phyloP scores from a whole-genome alignment of 2,113 vertebrate species.

The Dasypus novemcinctus region DNA sequence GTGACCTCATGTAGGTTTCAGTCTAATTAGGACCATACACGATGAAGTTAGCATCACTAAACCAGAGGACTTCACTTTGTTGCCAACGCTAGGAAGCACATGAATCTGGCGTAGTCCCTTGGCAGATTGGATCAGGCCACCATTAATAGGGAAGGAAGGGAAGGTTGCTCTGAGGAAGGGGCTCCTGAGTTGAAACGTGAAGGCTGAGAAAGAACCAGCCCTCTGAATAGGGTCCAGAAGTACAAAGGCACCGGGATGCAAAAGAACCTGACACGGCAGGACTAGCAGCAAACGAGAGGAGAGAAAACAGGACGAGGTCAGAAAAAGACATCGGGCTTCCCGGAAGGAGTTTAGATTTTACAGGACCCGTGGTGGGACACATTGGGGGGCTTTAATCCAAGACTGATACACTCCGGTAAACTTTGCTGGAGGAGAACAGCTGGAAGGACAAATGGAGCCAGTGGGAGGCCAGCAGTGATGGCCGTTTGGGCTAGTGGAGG shows the following conservation, averaged over 20 bases:
- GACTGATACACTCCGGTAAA: rapidly evolving
- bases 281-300: rapidly evolving
- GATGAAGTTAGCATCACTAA: background rate
- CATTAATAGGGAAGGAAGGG: background rate
- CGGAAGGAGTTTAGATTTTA: too few relatives aligned
- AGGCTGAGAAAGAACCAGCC: background rate
- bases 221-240: background rate
- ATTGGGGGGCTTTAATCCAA: background rate
- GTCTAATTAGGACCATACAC: background rate
- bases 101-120: rapidly evolving
- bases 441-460: background rate
- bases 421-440: background rate
- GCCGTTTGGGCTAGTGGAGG: background rate
- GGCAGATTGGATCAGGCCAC: background rate
- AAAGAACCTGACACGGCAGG: rapidly evolving
- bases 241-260: background rate
- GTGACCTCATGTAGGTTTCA: background rate
- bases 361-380: too few relatives aligned
- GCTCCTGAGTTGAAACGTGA: background rate
- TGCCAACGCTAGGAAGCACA: background rate
- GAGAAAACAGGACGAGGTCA: rapidly evolving
- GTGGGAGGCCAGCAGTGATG: too few relatives aligned
- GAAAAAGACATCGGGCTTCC: background rate
- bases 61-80: background rate
- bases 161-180: background rate